Conservation (phyloP, 2,888 invertebrate species). For the Adineta ricciae region DNA sequence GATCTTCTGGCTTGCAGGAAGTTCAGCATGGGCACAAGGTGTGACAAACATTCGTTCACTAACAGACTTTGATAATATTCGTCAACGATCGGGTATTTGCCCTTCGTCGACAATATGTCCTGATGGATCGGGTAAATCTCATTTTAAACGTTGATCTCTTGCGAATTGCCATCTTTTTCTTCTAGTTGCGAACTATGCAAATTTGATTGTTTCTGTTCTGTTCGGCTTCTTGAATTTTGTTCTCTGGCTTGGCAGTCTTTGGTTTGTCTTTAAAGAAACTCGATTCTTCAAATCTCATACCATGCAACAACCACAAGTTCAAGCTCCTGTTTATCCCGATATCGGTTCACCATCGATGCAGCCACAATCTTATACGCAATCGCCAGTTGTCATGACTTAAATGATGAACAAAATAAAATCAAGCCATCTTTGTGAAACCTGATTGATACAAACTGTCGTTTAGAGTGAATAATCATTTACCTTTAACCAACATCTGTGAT, state of each 20-base stretch:
- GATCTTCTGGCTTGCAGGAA: constrained; percentile 60
- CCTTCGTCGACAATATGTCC: neutral
- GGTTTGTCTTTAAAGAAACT: constrained; percentile 68
- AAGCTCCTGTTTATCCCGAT: neutral
- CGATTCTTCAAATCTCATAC: constrained; percentile 37
- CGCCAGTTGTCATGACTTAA: neutral
- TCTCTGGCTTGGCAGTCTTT: constrained; percentile 62
- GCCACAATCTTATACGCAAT: neutral
- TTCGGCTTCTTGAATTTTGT: constrained; percentile 64
- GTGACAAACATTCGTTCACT: constrained; percentile 56
- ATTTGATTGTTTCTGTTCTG: constrained; percentile 43
- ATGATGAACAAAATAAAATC: neutral
- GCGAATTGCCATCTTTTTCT: neutral
- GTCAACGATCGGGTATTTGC: neutral
- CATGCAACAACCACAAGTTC: constrained; percentile 14
- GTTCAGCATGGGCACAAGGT: constrained; percentile 61
- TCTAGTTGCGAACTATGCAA: constrained; percentile 18
- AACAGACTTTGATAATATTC: constrained; percentile 45
- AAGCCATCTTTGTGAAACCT: too few relatives aligned
- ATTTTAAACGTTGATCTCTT: too few relatives aligned
- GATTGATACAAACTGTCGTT: neutral
- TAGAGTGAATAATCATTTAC: neutral
- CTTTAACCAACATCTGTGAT: neutral
- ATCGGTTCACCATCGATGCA: neutral
- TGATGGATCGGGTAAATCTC: too few relatives aligned